These are phyloP conservation scores for Loriculus beryllinus DNA, from an alignment of 2,797 vertebrate species.

Conservation along the genomic window DNA sequence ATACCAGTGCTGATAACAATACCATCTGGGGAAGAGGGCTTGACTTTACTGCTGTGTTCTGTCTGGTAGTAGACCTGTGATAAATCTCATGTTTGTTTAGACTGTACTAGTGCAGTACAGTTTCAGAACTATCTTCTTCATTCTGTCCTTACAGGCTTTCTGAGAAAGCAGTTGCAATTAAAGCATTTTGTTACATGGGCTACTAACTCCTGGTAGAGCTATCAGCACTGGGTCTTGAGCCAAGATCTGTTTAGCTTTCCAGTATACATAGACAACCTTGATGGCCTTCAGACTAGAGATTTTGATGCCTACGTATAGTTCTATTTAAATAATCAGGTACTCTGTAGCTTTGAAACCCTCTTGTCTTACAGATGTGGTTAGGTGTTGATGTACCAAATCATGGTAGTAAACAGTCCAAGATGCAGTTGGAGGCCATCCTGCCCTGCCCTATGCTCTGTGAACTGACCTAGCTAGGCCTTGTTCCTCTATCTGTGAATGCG, in stretches of 20 bases:
- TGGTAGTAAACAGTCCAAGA: conserved; percentile 83
- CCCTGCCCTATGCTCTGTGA: conserved; percentile 90
- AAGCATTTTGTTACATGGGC: background rate
- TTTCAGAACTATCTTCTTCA: conserved; percentile 21
- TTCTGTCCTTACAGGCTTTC: background rate
- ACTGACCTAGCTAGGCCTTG: conserved; percentile 96
- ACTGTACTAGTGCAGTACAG: background rate
- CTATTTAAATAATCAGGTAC: conserved; percentile 81
- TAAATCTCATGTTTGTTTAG: background rate
- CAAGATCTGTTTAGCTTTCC: conserved; percentile 52
- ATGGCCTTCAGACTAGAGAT: conserved; percentile 80
- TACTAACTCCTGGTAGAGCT: conserved; percentile 70
- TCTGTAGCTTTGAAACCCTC: conserved; percentile 94
- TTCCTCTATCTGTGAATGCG: conserved; percentile 95
- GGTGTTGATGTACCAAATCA: conserved; percentile 88
- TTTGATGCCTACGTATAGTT: conserved; percentile 74
- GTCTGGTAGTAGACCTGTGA: background rate
- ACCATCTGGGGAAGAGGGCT: conserved; percentile 59
- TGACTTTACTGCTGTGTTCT: background rate
- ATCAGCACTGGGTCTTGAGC: conserved; percentile 75
- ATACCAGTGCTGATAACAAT: conserved; percentile 76
- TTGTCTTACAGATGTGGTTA: conserved; percentile 97
- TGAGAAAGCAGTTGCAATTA: background rate
- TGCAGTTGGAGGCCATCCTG: conserved; percentile 88
- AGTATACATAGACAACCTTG: conserved; percentile 55